phyloP scores from a whole-genome alignment of 2,888 invertebrate species.

The Andrena flavipes region DNA sequence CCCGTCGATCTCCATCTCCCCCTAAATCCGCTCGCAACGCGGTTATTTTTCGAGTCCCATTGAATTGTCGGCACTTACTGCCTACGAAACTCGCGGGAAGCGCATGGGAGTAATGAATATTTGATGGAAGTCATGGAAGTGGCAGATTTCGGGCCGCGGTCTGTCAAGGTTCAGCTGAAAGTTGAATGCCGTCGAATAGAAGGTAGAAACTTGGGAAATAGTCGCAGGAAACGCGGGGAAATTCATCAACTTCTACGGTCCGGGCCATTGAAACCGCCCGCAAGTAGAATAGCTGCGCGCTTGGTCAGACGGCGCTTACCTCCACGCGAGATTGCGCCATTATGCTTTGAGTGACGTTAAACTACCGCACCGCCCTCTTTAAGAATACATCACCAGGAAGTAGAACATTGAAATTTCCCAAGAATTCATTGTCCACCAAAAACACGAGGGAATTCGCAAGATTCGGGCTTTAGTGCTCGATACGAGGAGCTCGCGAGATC shows the following conservation, averaged over 20 bases:
- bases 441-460: background rate
- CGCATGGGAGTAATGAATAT: background rate
- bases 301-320: background rate
- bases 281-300: background rate
- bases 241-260: no score
- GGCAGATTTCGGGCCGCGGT: background rate
- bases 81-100: no score
- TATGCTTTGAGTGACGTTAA: background rate
- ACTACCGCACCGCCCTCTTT: background rate
- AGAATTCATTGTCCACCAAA: background rate
- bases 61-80: no score
- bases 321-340: background rate
- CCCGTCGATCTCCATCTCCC: no score
- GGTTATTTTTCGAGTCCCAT: no score
- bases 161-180: background rate
- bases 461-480: no score
- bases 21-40: no score
- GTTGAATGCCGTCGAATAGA: background rate
- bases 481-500: conserved; percentile 1
- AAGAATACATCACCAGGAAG: background rate
- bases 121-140: background rate
- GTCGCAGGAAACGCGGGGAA: background rate
- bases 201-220: background rate
- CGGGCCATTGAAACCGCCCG: no score
- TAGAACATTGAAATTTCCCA: background rate